A percentile compares a stretch with the other conserved stretches of the same genome.
phyloP scores from a whole-genome alignment of 1,140 invertebrate species.

The Cylas formicarius region DNA sequence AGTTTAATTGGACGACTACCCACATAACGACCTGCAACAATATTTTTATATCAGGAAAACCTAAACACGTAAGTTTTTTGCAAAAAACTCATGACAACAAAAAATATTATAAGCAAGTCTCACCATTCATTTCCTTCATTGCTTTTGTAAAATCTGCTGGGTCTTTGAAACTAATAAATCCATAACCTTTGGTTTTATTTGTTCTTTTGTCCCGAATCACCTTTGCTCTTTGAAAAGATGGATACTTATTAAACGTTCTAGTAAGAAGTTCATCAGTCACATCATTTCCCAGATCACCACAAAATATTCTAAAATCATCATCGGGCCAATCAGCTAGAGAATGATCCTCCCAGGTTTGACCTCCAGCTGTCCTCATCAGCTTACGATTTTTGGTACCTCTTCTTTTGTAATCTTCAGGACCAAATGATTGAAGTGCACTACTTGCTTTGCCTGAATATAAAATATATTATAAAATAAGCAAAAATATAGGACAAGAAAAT shows the following conservation, averaged over 20 bases:
- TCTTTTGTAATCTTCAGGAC: constrained; percentile 38
- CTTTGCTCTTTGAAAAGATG: constrained; percentile 90
- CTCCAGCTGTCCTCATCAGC: constrained; percentile 82
- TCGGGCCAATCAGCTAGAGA: constrained; percentile 88
- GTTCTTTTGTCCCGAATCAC: constrained; percentile 94
- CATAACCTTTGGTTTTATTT: constrained; percentile 98
- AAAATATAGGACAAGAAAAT: not conserved
- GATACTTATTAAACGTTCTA: constrained; percentile 91
- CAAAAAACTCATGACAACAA: constrained; percentile 9
- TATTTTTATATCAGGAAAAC: not conserved
- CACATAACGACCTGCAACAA: constrained; percentile 77
- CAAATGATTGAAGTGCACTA: constrained; percentile 47
- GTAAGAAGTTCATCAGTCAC: constrained; percentile 93
- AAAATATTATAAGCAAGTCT: constrained; percentile 34
- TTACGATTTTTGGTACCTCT: constrained; percentile 63
- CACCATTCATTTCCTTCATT: constrained; percentile 96
- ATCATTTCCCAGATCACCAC: constrained; percentile 98
- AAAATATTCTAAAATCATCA: constrained; percentile 97
- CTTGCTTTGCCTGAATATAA: constrained; percentile 53
- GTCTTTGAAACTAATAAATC: constrained; percentile 98
- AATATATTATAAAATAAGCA: too few relatives aligned
- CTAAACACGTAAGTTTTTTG: not conserved
- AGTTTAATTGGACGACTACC: constrained; percentile 97
- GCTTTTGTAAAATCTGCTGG: constrained; percentile 96
- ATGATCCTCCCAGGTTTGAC: constrained; percentile 89